Evolutionary conservation across 2,888 invertebrate genomes (phyloP).

Genomic region (Rosalia funebris): DNA sequence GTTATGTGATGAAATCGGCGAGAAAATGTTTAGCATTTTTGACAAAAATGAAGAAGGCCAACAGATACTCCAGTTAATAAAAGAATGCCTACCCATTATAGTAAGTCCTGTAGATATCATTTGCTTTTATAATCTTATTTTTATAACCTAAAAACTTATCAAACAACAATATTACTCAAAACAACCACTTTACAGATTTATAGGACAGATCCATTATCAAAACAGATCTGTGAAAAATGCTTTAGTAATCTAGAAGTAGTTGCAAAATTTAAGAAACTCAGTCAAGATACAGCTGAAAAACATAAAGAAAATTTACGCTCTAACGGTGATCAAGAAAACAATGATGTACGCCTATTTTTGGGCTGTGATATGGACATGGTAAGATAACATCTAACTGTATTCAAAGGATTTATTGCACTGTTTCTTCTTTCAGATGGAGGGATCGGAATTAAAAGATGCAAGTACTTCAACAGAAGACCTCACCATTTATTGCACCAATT

Average conservation of each 20-base stretch:
- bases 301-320: constrained; percentile 51
- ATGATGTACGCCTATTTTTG: constrained; percentile 42
- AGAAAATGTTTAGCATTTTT: constrained; percentile 60
- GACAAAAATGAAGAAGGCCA: constrained; percentile 59
- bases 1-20: constrained; percentile 57
- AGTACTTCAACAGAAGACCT: constrained; percentile 54
- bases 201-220: constrained; percentile 61
- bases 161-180: constrained; percentile 11
- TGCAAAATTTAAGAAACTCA: constrained; percentile 55
- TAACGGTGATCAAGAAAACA: constrained; percentile 41
- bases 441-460: constrained; percentile 46
- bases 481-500: constrained; percentile 50
- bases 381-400: constrained; percentile 22
- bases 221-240: constrained; percentile 60
- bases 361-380: constrained; percentile 47
- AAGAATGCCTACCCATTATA: constrained; percentile 60
- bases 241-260: constrained; percentile 54
- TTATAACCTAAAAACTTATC: constrained; percentile 11
- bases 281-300: constrained; percentile 53
- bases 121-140: constrained; percentile 18
- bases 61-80: constrained; percentile 60
- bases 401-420: background rate
- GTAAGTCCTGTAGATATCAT: constrained; percentile 53
- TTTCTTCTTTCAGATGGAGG: constrained; percentile 37
- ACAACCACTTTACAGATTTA: constrained; percentile 57